Conservation (phyloP, 2,797 vertebrate species). For the Octomys mimax region DNA sequence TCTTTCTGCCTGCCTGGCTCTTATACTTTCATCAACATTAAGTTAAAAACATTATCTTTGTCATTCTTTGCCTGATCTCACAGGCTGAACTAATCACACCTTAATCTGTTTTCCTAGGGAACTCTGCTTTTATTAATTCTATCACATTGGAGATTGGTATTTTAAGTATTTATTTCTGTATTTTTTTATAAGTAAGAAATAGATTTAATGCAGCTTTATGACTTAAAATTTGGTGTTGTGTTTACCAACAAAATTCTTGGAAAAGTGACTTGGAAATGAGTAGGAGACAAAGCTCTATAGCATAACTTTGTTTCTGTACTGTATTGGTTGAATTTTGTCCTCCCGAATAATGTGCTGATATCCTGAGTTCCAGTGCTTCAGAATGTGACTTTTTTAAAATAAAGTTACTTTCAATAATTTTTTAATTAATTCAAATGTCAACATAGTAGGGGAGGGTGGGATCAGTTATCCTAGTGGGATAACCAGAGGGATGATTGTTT, state of each 20-base stretch:
- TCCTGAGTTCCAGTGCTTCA: neutral
- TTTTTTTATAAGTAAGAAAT: neutral
- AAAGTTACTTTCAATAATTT: neutral
- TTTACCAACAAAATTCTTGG: neutral
- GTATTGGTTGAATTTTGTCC: neutral
- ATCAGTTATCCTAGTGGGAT: neutral
- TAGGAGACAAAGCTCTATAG: neutral
- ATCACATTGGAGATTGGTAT: neutral
- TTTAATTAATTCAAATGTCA: neutral
- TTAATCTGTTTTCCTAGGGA: neutral
- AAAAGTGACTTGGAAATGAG: neutral
- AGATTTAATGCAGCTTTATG: constrained; percentile 40
- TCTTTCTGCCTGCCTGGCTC: constrained; percentile 9
- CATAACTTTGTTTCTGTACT: neutral
- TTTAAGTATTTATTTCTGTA: constrained; percentile 22
- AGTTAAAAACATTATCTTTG: constrained; percentile 35
- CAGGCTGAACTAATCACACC: constrained; percentile 11
- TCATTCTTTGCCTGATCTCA: neutral
- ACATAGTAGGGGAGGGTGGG: neutral
- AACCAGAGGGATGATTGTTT: no score
- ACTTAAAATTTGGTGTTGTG: constrained; percentile 21
- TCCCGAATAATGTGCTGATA: neutral
- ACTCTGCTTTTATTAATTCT: neutral
- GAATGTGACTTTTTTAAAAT: constrained; percentile 2
- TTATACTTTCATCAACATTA: neutral